These are phyloP conservation scores for Catostomus latipinnis DNA, from an alignment of 2,797 vertebrate genomes.

Conservation along the genomic window DNA sequence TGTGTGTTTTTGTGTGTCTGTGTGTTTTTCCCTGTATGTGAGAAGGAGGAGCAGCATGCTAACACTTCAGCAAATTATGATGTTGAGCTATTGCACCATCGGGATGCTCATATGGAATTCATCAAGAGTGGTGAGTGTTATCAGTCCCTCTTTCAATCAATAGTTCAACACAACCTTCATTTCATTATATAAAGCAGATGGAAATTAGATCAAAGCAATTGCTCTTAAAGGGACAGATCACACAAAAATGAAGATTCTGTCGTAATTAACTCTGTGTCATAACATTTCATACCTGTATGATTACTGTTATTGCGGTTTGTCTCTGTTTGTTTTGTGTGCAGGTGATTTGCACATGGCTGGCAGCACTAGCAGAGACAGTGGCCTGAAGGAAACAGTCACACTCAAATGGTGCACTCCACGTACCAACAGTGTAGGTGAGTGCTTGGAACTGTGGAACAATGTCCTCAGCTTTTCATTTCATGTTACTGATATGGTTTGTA, in stretches of 20 bases:
- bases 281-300: not conserved
- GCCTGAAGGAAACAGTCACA: conserved; percentile 93
- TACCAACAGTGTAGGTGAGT: conserved; percentile 88
- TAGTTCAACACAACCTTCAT: not conserved
- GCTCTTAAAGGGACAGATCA: no score
- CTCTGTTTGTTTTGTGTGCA: conserved; percentile 61
- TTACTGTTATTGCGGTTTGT: not conserved
- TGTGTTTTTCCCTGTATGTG: conserved; percentile 61
- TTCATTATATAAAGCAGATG: conserved; percentile 5
- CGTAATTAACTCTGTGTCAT: no score
- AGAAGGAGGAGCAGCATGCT: conserved; percentile 98
- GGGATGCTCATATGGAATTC: conserved; percentile 95
- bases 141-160: not conserved
- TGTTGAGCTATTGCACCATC: conserved; percentile 97
- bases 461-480: not conserved
- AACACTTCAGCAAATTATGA: conserved; percentile 99
- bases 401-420: conserved; percentile 98
- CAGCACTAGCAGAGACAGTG: conserved; percentile 88
- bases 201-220: not conserved
- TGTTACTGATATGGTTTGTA: not conserved
- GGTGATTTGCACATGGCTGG: conserved; percentile 88
- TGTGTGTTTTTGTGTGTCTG: conserved; percentile 53
- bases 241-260: no score
- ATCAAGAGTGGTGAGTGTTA: conserved; percentile 89
- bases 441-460: conserved; percentile 53